Conservation (phyloP, 2,113 vertebrate genomes). For the Promerops cafer region DNA sequence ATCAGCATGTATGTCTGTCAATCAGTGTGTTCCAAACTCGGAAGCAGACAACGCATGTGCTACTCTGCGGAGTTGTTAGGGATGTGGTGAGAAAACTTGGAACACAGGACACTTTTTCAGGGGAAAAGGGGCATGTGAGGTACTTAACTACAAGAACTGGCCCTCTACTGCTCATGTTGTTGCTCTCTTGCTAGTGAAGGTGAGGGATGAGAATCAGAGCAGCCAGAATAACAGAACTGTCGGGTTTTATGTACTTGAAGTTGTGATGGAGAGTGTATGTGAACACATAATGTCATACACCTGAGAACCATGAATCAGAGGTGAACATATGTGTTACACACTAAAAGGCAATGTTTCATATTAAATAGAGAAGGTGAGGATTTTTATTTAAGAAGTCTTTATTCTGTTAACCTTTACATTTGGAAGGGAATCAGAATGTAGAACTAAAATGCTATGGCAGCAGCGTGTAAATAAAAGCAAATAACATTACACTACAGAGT, state of each 20-base stretch:
- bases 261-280: background rate
- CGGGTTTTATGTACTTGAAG: background rate
- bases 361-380: background rate
- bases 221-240: background rate
- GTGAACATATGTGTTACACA: background rate
- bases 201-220: background rate
- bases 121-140: background rate
- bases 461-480: constrained; percentile 7
- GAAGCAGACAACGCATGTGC: background rate
- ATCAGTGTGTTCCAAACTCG: background rate
- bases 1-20: background rate
- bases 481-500: background rate
- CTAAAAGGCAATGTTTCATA: background rate
- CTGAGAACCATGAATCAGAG: background rate
- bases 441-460: background rate
- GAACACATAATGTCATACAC: background rate
- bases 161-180: background rate
- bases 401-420: background rate
- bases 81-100: background rate
- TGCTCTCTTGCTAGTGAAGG: background rate
- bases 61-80: background rate
- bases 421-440: background rate
- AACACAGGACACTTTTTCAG: background rate
- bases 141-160: background rate
- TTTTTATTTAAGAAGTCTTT: background rate